These are phyloP conservation scores for Malacoctenus gilli DNA, from an alignment of 2,797 vertebrate species.

Conservation along the genomic window DNA sequence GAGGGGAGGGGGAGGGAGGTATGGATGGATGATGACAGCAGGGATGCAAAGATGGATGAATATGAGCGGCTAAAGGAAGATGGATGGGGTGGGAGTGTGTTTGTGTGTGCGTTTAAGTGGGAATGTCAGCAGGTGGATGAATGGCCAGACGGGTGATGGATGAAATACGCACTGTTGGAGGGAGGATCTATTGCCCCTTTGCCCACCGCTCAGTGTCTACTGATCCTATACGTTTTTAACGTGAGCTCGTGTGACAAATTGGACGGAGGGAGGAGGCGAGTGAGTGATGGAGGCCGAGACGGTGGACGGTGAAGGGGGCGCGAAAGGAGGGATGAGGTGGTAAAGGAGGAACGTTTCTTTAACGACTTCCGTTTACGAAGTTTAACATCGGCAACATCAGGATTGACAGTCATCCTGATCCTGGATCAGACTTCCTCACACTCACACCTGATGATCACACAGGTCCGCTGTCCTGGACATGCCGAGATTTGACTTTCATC, in stretches of 20 bases:
- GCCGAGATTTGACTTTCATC: too few relatives aligned
- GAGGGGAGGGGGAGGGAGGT: constrained; percentile 19
- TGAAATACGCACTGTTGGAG: constrained; percentile 34
- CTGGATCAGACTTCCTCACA: too few relatives aligned
- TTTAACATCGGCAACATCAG: too few relatives aligned
- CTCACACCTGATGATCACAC: too few relatives aligned
- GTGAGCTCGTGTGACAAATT: constrained; percentile 53
- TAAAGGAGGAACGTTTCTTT: too few relatives aligned
- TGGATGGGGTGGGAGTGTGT: constrained; percentile 43
- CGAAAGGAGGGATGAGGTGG: too few relatives aligned
- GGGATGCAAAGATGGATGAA: constrained; percentile 55
- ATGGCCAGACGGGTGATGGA: constrained; percentile 54
- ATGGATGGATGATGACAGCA: constrained; percentile 55
- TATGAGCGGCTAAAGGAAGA: constrained; percentile 41
- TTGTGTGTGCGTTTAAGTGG: constrained; percentile 40
- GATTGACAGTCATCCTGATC: too few relatives aligned
- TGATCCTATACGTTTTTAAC: constrained; percentile 44
- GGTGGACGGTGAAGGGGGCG: too few relatives aligned
- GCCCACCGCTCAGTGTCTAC: constrained; percentile 40
- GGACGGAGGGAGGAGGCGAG: constrained; percentile 24
- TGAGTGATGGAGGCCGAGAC: constrained; percentile 35
- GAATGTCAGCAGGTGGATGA: constrained; percentile 43
- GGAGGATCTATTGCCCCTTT: constrained; percentile 36
- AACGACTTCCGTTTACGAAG: too few relatives aligned
- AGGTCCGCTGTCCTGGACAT: too few relatives aligned